These are phyloP conservation scores for Dasysyrphus tricinctus DNA, from an alignment of 2,888 invertebrate species.

Conservation along the genomic window DNA sequence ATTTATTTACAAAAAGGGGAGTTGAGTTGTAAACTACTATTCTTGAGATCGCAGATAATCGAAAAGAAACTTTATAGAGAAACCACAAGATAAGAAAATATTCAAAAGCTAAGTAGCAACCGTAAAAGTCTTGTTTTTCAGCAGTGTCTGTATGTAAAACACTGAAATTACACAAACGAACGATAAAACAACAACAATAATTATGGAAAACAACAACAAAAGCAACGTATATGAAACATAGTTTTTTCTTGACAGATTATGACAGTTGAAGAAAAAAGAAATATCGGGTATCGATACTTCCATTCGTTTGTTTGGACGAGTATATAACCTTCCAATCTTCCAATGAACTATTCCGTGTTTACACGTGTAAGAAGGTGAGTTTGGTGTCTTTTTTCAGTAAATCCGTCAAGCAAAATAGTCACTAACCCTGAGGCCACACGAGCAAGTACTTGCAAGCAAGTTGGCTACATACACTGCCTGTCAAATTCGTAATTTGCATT, in stretches of 20 bases:
- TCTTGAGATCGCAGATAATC: neutral
- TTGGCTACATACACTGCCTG: too few relatives aligned
- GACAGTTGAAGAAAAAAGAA: neutral
- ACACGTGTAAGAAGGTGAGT: too few relatives aligned
- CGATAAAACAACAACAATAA: constrained; percentile 14
- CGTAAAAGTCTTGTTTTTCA: neutral
- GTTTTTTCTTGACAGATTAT: constrained; percentile 13
- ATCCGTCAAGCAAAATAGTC: too few relatives aligned
- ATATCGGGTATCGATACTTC: neutral
- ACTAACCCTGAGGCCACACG: too few relatives aligned
- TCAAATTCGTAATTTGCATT: too few relatives aligned
- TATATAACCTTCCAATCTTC: neutral
- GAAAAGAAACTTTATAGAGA: neutral
- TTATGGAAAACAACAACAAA: constrained; percentile 22
- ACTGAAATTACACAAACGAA: constrained; percentile 22
- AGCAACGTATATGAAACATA: neutral
- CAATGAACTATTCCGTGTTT: neutral
- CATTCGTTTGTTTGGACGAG: neutral
- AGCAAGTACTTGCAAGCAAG: too few relatives aligned
- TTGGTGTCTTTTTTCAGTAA: too few relatives aligned
- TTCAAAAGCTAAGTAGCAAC: neutral
- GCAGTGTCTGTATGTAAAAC: constrained; percentile 13
- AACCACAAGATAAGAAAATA: constrained; percentile 12
- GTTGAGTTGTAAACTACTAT: neutral
- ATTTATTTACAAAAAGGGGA: neutral